Evolutionary conservation across 1,140 invertebrate genomes (phyloP), one percentile per base, ranked within the genome.

Genomic region (Drosophila hydei): DNA sequence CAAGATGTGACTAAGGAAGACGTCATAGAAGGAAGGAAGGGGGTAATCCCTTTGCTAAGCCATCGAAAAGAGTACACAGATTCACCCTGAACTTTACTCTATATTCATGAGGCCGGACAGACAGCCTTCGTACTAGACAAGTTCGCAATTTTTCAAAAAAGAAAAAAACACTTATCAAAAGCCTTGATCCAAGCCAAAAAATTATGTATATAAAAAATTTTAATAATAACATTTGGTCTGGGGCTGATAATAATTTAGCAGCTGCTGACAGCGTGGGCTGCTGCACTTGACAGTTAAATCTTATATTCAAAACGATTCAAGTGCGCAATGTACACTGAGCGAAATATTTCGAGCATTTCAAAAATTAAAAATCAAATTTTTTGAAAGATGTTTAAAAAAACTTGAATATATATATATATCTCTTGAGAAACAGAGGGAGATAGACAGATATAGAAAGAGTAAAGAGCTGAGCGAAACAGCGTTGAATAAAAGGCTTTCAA

Each of bases 271-370:
- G 71, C 71, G 81, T 87, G 75, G 81, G 81, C 52, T 45, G 72
- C 72, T 81, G 74, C 83, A 87, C 83, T 85, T 85, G 77, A 87
- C 61, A 79, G 51, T 84, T 84, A 58, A 54, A 78, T 40, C 25
- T 33, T 30, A 23, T 50, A 14, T 16, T 16, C 47, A 50, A 50
- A 4, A 55, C 42, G 18, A 12, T 48, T 75, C 18, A 38, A 83
- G 70, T 74, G 74, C 19, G 51, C 43, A 36, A n/a, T n/a, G 18
- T 75, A 71, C 72, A 75, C 75, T 56, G 75, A 14, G 14, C 74
- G 43, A 70, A 77, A 77, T 47, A 19, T 18, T 12, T n/a, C 5
- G 52, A 21, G 14, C 19, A 14, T 14, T n/a, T n/a, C n/a, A n/a
- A n/a, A n/a, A n/a, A n/a, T n/a, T n/a, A n/a, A n/a, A n/a, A n/a